Evolutionary conservation across 2,113 vertebrate genomes (phyloP), one percentile per base, ranked within the genome.

Genomic region (Phycodurus eques): DNA sequence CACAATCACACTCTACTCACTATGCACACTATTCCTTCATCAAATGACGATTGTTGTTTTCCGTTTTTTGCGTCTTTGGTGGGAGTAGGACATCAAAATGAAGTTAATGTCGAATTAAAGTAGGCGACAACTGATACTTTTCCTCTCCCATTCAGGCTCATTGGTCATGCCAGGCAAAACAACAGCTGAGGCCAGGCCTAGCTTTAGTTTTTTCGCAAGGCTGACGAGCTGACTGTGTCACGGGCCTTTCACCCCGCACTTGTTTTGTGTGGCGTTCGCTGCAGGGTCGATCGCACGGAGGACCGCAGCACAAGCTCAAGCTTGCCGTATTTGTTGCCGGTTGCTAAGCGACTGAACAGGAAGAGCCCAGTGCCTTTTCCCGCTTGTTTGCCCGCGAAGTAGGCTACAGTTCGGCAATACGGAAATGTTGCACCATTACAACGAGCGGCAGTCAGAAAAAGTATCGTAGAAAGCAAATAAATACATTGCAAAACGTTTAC

Each of bases 111-210:
- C 39, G 12, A 8, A 17, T 9, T 64, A 20, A 14, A 53, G 19
- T 53, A 49, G 47, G 9, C 44, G 72, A 47, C 74, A 49, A 20
- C 39, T 8, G 59, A 43, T 8, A 20, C 42, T 68, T 27, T 51
- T 8, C 56, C 70, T 71, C 79, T 84, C 76, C 71, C 80, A 74
- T 57, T 57, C 1, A 8, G 17, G 9, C 53, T 63, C 13, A n/a
- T 31, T 62, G 33, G 54, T 56, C 67, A 47, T 17, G 70, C 64
- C 73, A 68, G 74, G 71, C 71, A 71, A 76, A 80, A 82, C 78
- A 83, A 83, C 83, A 82, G 80, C 83, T 88, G 81, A 79, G 66
- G 67, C 14, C 44, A 1, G 19, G 20, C 19, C 62, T 64, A 27
- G 27, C 27, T 27, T 27, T 27, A 27, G 27, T 27, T n/a, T 56